Conservation (phyloP, 2,888 invertebrate genomes). For the Blastobasis adustella region DNA sequence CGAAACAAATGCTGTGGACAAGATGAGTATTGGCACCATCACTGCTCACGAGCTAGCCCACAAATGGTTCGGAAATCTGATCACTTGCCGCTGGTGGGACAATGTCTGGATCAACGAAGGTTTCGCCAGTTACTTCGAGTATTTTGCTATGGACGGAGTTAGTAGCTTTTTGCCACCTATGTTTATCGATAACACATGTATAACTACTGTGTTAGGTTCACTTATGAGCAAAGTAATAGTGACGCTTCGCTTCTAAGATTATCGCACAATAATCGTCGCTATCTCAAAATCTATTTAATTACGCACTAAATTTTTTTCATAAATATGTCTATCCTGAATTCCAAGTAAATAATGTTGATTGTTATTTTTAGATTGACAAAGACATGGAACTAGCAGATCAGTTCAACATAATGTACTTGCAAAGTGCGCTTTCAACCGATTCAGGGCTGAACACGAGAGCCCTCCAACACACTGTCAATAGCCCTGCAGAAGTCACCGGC, state of each 20-base stretch:
- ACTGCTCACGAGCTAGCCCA: slow-evolving; percentile 78
- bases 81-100: slow-evolving; percentile 83
- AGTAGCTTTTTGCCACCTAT: slow-evolving; percentile 15
- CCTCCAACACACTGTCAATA: slow-evolving; percentile 73
- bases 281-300: too few relatives aligned
- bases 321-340: too few relatives aligned
- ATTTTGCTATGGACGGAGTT: slow-evolving; percentile 69
- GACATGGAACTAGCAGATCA: slow-evolving; percentile 78
- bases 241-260: too few relatives aligned
- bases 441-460: slow-evolving; percentile 62
- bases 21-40: slow-evolving; percentile 64
- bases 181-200: too few relatives aligned
- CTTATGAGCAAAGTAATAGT: too few relatives aligned
- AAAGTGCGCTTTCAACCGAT: slow-evolving; percentile 72
- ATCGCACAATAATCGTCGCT: too few relatives aligned
- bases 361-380: slow-evolving; percentile 37
- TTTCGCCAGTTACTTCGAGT: slow-evolving; percentile 82
- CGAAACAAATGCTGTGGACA: slow-evolving; percentile 53
- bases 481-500: slow-evolving; percentile 74
- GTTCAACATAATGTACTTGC: slow-evolving; percentile 81
- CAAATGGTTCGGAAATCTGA: slow-evolving; percentile 87
- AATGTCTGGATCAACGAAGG: slow-evolving; percentile 85
- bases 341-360: not conserved
- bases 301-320: too few relatives aligned
- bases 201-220: too few relatives aligned